Evolutionary conservation across 2,797 vertebrate genomes (phyloP).

Genomic region (Champsocephalus esox): DNA sequence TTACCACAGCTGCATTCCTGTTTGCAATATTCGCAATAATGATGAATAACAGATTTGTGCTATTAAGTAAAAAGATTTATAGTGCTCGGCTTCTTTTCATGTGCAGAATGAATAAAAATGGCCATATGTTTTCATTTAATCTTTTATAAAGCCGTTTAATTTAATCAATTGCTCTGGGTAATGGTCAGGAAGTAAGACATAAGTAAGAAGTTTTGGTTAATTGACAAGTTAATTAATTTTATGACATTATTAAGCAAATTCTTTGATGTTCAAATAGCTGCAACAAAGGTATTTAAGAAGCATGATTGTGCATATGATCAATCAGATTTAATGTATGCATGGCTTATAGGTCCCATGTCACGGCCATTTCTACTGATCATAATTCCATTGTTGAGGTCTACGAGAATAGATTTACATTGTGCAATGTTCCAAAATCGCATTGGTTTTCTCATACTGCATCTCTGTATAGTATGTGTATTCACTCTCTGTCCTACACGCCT

Average conservation of each 20-base stretch:
- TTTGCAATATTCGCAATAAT: conserved; percentile 32
- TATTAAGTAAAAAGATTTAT: conserved; percentile 31
- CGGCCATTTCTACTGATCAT: too few species aligned
- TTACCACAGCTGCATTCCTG: conserved; percentile 26
- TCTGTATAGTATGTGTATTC: too few species aligned
- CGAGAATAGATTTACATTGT: too few species aligned
- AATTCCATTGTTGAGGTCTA: too few species aligned
- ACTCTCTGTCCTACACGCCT: too few species aligned
- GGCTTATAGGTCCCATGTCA: conserved; percentile 6
- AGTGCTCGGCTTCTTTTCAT: conserved; percentile 14
- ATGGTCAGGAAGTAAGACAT: conserved; percentile 19
- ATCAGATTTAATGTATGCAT: conserved; percentile 47
- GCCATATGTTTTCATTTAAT: conserved; percentile 46
- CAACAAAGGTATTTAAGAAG: conserved; percentile 24
- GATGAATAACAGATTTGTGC: conserved; percentile 38
- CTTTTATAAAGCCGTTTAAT: conserved; percentile 18
- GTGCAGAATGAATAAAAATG: conserved; percentile 24
- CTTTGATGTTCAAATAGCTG: conserved; percentile 24
- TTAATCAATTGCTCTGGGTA: conserved; percentile 25
- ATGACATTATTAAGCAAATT: conserved; percentile 14
- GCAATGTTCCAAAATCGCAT: too few species aligned
- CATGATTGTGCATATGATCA: conserved; percentile 41
- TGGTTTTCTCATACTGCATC: too few species aligned
- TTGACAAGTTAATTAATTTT: conserved; percentile 15
- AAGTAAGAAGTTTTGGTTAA: conserved; percentile 28